phyloP scores from a whole-genome alignment of 2,797 vertebrate species.

The Eulemur mongoz region DNA sequence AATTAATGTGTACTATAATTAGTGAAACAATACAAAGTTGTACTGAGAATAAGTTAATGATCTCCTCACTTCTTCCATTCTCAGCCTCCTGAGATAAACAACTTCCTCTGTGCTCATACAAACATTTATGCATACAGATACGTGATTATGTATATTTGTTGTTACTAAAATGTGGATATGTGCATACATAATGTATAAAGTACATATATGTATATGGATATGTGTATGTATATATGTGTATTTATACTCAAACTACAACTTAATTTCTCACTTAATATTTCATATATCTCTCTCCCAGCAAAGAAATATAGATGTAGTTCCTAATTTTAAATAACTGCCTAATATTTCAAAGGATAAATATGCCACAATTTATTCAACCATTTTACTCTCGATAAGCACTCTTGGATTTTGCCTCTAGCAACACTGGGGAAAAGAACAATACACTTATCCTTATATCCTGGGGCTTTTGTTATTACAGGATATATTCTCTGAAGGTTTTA shows the following conservation, averaged over 20 bases:
- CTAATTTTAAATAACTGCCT: neutral
- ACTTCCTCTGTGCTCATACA: neutral
- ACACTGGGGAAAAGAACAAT: neutral
- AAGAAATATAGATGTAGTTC: neutral
- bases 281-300: neutral
- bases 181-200: neutral
- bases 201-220: neutral
- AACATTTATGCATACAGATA: neutral
- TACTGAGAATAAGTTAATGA: neutral
- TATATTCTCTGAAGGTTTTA: neutral
- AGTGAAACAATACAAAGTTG: neutral
- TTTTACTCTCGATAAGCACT: neutral
- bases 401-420: neutral
- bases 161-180: neutral
- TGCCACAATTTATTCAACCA: neutral
- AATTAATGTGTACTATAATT: neutral
- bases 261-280: neutral
- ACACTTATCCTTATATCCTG: neutral
- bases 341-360: neutral
- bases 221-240: too few species aligned
- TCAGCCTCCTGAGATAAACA: neutral
- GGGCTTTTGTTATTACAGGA: neutral
- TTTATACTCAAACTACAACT: neutral
- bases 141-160: neutral
- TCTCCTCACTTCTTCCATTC: neutral